Percentiles rank a stretch among this genome's conserved stretches.
Conservation (phyloP, 2,113 vertebrate species). For the Pyrgilauda ruficollis region DNA sequence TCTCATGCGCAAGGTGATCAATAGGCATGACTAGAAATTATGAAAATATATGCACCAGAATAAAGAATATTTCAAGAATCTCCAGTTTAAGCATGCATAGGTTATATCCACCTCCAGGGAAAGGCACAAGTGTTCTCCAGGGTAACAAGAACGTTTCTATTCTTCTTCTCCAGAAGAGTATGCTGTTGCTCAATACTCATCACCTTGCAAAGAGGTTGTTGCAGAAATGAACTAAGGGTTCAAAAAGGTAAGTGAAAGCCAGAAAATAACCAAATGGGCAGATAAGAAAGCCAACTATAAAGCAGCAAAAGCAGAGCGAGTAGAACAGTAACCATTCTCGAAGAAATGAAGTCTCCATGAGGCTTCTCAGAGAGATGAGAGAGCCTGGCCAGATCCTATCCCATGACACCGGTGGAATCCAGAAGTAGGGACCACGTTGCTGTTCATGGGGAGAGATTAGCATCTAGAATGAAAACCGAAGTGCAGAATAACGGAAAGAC, state of each 20-base stretch:
- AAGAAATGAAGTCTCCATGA: background rate
- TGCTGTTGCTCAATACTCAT: constrained; percentile 58
- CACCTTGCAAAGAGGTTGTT: constrained; percentile 36
- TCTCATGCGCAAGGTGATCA: background rate
- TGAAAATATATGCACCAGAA: background rate
- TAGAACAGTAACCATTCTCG: accelerated
- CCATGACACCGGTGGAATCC: background rate
- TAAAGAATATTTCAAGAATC: background rate
- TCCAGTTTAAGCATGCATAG: background rate
- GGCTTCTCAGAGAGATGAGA: background rate
- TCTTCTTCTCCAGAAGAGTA: constrained; percentile 62
- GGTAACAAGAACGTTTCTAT: background rate
- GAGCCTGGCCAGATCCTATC: background rate
- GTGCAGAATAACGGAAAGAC: background rate
- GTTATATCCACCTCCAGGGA: background rate
- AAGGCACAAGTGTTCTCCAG: background rate
- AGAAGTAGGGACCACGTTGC: accelerated
- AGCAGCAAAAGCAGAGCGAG: background rate
- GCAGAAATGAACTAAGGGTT: background rate
- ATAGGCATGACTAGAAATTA: background rate
- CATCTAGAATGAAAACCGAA: background rate
- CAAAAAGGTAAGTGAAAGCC: background rate
- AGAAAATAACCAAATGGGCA: background rate
- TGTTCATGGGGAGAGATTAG: background rate
- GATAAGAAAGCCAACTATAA: background rate